A percentile compares a stretch with the other conserved stretches of the same genome.
These are phyloP conservation scores for Lasioglossum leucozonium DNA, from an alignment of 2,888 invertebrate genomes.

Conservation along the genomic window DNA sequence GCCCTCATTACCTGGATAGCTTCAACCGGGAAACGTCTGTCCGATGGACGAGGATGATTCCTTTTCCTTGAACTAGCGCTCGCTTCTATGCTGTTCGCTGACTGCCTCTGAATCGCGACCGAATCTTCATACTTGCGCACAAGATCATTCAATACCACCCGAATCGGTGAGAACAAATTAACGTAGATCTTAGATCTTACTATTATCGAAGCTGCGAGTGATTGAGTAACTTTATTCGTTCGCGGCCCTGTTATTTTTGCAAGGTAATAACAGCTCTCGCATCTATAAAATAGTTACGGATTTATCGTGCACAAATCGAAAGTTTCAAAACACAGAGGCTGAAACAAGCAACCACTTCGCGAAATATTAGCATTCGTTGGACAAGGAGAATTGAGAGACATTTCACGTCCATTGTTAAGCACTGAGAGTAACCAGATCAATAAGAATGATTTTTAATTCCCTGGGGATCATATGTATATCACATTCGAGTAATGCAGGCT, in stretches of 20 bases:
- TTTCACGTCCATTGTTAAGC: too few species aligned
- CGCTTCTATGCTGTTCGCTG: neutral
- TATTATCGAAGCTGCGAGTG: neutral
- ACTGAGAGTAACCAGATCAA: too few species aligned
- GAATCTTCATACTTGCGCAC: neutral
- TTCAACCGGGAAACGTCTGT: constrained; percentile 54
- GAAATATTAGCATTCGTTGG: too few species aligned
- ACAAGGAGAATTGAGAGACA: too few species aligned
- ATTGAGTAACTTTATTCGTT: neutral
- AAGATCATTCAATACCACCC: neutral
- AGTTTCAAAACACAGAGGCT: too few species aligned
- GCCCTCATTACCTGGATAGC: constrained; percentile 56
- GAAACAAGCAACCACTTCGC: too few species aligned
- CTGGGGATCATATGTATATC: too few species aligned
- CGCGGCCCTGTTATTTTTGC: neutral
- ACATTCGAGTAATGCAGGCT: too few species aligned
- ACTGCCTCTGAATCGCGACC: too few species aligned
- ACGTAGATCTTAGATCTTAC: neutral
- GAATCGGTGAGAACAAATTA: neutral
- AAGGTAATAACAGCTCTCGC: neutral
- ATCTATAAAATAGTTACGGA: neutral
- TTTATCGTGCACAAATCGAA: too few species aligned
- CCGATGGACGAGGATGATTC: constrained; percentile 10
- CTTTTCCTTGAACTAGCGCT: neutral
- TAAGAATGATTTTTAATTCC: too few species aligned